Base-by-base conservation (phyloP, 1,140 invertebrate genomes). In the Meloidogyne floridensis region DNA sequence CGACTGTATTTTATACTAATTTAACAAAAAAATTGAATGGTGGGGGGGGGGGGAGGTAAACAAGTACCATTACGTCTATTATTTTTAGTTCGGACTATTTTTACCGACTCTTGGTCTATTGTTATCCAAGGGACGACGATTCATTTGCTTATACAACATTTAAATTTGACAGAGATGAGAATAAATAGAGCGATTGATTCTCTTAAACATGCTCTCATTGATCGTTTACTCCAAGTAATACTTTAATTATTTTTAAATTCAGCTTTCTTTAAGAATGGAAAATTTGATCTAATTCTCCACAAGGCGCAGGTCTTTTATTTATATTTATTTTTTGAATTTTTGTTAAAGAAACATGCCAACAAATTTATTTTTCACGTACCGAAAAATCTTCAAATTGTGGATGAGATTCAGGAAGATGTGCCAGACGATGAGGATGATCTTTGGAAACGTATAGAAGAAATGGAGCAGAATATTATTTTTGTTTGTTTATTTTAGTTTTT, bases 261-360 rank as follows among this genome's bases (percentile, higher is more conserved):
- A 15, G 13, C 7, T 8, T 15, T 15, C 3, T 59, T 65, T 65
- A 65, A 65, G 59, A 15, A 65, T 65, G 59, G 59, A 6, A 65
- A 65, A 65, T 65, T 65, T 5, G 59, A 65, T 7, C n/a, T 65
- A 65, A 65, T 65, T n/a, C 59, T 65, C n/a, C 2, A 15, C 10
- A 65, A 65, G n/a, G 59, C 59, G 5, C n/a, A 65, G 59, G 59
- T 65, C n/a, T 65, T 65, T 65, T n/a, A n/a, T n/a, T 65, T 65
- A 6, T 18, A 5, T 7, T 65, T 65, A 65, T n/a, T n/a, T 65
- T 65, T 65, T 6, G 7, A 6, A n/a, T 59, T 59, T 65, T n/a
- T n/a, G n/a, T 65, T 65, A n/a, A 65, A 65, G 59, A 65, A 65
- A n/a, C n/a, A 65, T 6, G 59, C 59, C 5, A n/a, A 65, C n/a